Percentiles rank a stretch among this genome's conserved stretches.
Conservation (phyloP, 92 coral and sea anemone genomes). For the Palythoa caribaeorum region DNA sequence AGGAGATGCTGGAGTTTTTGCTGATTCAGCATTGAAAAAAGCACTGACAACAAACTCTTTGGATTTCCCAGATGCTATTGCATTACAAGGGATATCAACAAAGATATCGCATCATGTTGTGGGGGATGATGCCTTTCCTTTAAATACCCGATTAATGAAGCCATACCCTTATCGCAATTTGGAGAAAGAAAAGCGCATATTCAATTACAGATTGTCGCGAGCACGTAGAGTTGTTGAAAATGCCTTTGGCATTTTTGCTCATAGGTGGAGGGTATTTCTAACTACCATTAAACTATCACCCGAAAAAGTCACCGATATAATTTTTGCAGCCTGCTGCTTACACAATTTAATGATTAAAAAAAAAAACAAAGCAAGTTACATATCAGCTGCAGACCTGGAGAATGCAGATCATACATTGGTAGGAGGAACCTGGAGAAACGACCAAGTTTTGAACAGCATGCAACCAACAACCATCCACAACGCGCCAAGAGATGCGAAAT, state of each 20-base stretch:
- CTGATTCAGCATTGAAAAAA: slow-evolving; percentile 48
- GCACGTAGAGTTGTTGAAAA: slow-evolving; percentile 28
- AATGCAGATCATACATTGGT: slow-evolving; percentile 35
- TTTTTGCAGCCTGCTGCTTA: slow-evolving; percentile 33
- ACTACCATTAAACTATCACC: slow-evolving; percentile 41
- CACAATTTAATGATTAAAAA: slow-evolving; percentile 57
- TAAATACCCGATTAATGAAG: slow-evolving; percentile 27
- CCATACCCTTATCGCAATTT: slow-evolving; percentile 55
- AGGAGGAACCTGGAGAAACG: slow-evolving; percentile 63
- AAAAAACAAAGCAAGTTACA: slow-evolving; percentile 58
- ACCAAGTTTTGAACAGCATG: slow-evolving; percentile 33
- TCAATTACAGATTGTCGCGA: slow-evolving; percentile 43
- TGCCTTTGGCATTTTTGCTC: slow-evolving; percentile 32
- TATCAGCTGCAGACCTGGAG: slow-evolving; percentile 52
- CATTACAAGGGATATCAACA: slow-evolving; percentile 22
- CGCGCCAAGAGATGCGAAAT: slow-evolving; percentile 59
- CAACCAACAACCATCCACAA: slow-evolving; percentile 48
- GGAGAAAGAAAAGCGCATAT: slow-evolving; percentile 34
- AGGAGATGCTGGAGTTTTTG: slow-evolving; percentile 73
- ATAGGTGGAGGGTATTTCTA: slow-evolving; percentile 46
- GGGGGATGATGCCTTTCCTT: slow-evolving; percentile 48
- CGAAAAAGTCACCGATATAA: slow-evolving; percentile 32
- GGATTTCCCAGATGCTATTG: slow-evolving; percentile 1
- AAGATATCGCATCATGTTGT: slow-evolving; percentile 22
- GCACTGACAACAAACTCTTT: slow-evolving; percentile 35